A percentile compares a stretch with the other conserved stretches of the same genome.
Evolutionary conservation across 1,140 invertebrate species (phyloP).

Genomic region (Hormaphis cornu): DNA sequence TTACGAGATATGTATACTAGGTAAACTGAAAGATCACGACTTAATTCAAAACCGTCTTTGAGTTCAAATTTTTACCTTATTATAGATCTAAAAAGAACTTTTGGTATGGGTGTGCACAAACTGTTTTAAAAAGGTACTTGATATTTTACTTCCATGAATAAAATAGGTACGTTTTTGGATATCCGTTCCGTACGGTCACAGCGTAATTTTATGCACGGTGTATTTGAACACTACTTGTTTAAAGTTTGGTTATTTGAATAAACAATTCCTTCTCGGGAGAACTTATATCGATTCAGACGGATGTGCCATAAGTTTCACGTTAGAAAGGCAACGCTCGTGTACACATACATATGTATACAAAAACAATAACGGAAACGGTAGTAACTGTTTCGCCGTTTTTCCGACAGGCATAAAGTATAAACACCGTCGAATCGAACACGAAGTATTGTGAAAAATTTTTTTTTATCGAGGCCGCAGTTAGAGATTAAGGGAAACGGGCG

Average conservation of each 20-base stretch:
- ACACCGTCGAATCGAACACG: neutral
- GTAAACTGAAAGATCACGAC: too few species aligned
- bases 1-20: too few species aligned
- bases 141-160: too few species aligned
- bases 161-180: too few species aligned
- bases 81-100: too few species aligned
- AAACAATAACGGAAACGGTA: constrained; percentile 2
- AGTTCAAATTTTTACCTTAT: too few species aligned
- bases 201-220: neutral
- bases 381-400: neutral
- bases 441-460: neutral
- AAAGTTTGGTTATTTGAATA: neutral
- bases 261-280: neutral
- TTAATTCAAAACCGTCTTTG: too few species aligned
- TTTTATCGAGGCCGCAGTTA: too few species aligned
- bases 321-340: neutral
- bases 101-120: too few species aligned
- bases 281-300: neutral
- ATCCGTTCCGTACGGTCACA: too few species aligned
- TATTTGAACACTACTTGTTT: neutral
- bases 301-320: neutral
- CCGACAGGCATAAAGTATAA: neutral
- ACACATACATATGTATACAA: neutral
- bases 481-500: too few species aligned
- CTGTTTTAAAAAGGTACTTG: too few species aligned